Conservation (phyloP, 2,888 invertebrate genomes). For the Conomelus anceps region DNA sequence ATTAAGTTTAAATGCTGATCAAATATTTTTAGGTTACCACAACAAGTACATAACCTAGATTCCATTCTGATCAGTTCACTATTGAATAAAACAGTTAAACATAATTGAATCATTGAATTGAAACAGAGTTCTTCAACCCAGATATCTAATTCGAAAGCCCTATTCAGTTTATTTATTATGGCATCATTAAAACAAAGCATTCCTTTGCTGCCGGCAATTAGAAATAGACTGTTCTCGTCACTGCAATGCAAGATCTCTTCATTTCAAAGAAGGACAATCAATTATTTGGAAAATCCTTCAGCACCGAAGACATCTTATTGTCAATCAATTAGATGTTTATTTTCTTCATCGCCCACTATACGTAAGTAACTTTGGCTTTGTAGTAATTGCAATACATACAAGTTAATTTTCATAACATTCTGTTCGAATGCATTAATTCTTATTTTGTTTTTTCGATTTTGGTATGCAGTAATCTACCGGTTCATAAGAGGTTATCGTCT, state of each 20-base stretch:
- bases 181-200: not conserved
- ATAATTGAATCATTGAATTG: not conserved
- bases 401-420: too few relatives aligned
- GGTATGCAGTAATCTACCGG: not conserved
- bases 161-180: not conserved
- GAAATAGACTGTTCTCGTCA: not conserved
- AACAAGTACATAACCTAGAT: not conserved
- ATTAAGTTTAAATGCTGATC: too few relatives aligned
- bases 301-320: not conserved
- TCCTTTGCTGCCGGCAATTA: not conserved
- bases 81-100: not conserved
- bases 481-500: not conserved
- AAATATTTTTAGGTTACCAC: too few relatives aligned
- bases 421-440: too few relatives aligned
- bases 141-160: not conserved
- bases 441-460: not conserved
- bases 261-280: not conserved
- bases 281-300: not conserved
- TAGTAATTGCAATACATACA: too few relatives aligned
- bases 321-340: not conserved
- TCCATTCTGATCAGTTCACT: not conserved
- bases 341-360: not conserved
- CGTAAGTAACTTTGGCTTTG: not conserved
- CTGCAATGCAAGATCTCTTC: not conserved
- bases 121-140: not conserved